phyloP scores from a whole-genome alignment of 2,113 vertebrate genomes.

The Platichthys stellatus region DNA sequence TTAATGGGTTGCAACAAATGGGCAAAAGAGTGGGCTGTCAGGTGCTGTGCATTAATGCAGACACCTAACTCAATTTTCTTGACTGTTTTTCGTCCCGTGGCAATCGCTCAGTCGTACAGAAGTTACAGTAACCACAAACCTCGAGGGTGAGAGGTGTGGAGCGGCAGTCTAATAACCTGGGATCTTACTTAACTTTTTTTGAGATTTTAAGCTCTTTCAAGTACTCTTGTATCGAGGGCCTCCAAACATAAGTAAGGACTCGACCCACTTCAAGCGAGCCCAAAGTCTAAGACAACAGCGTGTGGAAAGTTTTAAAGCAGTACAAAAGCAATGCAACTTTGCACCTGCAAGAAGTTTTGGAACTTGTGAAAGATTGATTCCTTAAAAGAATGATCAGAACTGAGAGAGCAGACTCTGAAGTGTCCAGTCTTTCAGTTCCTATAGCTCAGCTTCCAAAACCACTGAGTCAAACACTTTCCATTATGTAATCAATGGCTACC shows the following conservation, averaged over 20 bases:
- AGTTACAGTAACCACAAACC: not conserved
- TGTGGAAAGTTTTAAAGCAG: not conserved
- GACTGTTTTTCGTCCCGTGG: not conserved
- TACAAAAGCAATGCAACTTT: no score
- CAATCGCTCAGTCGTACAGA: not conserved
- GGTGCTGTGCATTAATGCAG: constrained; percentile 32
- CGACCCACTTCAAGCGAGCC: constrained; percentile 3
- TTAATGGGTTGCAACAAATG: constrained; percentile 64
- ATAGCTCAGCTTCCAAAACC: no score
- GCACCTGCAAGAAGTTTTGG: no score
- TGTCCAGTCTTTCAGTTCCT: no score
- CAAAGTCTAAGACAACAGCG: not conserved
- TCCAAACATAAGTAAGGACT: constrained; percentile 3
- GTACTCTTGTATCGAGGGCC: constrained; percentile 31
- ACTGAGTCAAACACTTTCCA: not conserved
- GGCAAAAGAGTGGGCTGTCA: constrained; percentile 37
- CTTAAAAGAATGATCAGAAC: no score
- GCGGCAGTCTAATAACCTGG: not conserved
- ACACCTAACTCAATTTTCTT: constrained; percentile 8
- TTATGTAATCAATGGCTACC: not conserved
- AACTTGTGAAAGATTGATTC: no score
- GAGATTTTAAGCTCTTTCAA: constrained; percentile 36
- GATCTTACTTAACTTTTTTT: constrained; percentile 33
- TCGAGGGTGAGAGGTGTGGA: constrained; percentile 2
- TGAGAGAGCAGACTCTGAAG: no score